Percentiles rank a stretch among this genome's conserved stretches.
phyloP scores from a whole-genome alignment of 1,140 invertebrate genomes.

The Cydia pomonella region DNA sequence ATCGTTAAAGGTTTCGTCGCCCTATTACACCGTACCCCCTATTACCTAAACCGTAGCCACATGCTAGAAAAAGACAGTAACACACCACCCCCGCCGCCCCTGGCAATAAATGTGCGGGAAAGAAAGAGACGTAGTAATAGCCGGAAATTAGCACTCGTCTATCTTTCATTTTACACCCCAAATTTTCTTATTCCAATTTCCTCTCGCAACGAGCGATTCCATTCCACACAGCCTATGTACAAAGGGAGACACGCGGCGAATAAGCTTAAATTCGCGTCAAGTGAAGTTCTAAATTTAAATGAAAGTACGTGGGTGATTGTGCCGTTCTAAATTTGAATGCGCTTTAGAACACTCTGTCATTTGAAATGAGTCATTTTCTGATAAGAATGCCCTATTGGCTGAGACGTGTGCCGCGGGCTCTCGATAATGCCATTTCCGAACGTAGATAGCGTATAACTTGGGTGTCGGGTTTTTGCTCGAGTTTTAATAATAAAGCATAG shows the following conservation, averaged over 20 bases:
- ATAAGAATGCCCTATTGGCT: conserved; percentile 80
- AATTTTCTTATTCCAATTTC: conserved; percentile 81
- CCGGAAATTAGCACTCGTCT: conserved; percentile 81
- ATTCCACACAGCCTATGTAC: conserved; percentile 55
- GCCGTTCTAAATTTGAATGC: conserved; percentile 52
- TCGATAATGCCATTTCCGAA: conserved; percentile 79
- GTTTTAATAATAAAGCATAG: conserved; percentile 78
- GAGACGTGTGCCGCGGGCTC: conserved; percentile 71
- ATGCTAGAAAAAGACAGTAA: conserved; percentile 68
- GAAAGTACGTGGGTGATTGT: conserved; percentile 35
- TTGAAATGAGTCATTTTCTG: conserved; percentile 81
- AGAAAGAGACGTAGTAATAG: conserved; percentile 79
- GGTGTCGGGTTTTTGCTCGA: conserved; percentile 73
- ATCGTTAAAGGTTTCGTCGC: conserved; percentile 36
- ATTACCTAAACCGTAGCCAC: conserved; percentile 53
- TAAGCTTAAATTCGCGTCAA: conserved; percentile 28
- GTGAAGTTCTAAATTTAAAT: conserved; percentile 49
- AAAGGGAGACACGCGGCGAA: conserved; percentile 34
- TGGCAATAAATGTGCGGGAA: conserved; percentile 74
- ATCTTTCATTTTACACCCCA: conserved; percentile 81
- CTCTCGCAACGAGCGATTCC: conserved; percentile 66
- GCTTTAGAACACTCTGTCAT: conserved; percentile 79
- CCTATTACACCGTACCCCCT: conserved; percentile 45
- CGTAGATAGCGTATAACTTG: conserved; percentile 73
- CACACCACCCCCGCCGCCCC: conserved; percentile 53